Conservation (phyloP, 2,113 vertebrate species). For the Psilopogon haemacephalus region DNA sequence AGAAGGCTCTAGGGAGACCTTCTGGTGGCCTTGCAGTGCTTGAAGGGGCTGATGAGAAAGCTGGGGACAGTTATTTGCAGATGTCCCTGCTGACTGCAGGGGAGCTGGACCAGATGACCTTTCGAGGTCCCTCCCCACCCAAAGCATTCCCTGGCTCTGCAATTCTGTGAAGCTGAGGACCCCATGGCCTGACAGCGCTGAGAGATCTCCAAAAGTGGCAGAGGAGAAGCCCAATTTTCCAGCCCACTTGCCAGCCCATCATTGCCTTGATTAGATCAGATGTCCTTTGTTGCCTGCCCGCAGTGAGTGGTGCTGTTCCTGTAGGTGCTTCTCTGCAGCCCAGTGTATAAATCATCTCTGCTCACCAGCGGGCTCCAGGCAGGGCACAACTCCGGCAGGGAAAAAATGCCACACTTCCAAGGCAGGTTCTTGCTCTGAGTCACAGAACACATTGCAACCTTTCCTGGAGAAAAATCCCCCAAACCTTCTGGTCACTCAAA, state of each 20-base stretch:
- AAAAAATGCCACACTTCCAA: background rate
- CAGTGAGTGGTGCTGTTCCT: background rate
- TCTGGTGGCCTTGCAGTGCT: no score
- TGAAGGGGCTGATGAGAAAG: no score
- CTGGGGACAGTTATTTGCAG: no score
- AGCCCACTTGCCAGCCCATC: background rate
- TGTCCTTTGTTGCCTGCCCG: background rate
- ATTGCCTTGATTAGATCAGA: background rate
- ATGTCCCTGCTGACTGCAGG: no score
- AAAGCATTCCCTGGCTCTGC: no score
- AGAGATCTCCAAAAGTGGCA: background rate
- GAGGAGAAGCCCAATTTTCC: background rate
- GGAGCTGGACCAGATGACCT: no score
- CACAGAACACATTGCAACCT: constrained; percentile 17
- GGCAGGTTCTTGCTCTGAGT: constrained; percentile 6
- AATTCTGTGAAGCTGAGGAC: background rate
- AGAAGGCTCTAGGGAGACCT: no score
- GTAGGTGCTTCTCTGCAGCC: background rate
- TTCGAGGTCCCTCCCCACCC: no score
- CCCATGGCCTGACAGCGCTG: rapidly evolving
- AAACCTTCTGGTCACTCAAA: constrained; percentile 34
- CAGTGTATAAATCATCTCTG: background rate
- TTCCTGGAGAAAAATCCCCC: constrained; percentile 38
- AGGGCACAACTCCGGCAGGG: background rate
- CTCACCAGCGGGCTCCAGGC: background rate